Percentiles rank a stretch among this genome's conserved stretches.
Conservation (phyloP, 37 sponge, comb jelly and placozoan genomes). For the Cliona cf. orientalis region DNA sequence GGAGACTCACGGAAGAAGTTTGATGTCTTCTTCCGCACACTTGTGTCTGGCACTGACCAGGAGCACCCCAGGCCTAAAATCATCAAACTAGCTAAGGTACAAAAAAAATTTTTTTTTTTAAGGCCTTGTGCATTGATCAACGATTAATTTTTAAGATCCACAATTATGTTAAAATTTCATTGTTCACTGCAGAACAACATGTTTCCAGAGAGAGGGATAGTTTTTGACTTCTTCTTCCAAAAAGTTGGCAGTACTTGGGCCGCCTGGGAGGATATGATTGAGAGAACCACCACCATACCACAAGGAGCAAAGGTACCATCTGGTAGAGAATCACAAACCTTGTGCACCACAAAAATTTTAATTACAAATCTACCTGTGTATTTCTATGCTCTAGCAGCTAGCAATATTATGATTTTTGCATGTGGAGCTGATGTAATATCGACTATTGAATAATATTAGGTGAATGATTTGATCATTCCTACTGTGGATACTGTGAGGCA, state of each 20-base stretch:
- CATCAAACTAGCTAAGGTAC: conserved; percentile 89
- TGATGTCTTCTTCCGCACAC: conserved; percentile 92
- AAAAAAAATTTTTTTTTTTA: background rate
- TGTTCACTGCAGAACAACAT: conserved; percentile 64
- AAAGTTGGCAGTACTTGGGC: conserved; percentile 69
- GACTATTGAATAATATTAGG: conserved; percentile 24
- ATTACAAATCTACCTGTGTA: background rate
- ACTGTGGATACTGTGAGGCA: conserved; percentile 95
- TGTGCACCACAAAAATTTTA: background rate
- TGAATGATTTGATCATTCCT: conserved; percentile 93
- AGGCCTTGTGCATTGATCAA: background rate
- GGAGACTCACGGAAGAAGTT: conserved; percentile 91
- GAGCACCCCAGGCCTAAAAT: conserved; percentile 88
- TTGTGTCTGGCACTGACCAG: conserved; percentile 88
- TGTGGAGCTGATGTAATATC: background rate
- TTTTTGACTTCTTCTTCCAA: conserved; percentile 92
- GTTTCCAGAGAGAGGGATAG: conserved; percentile 88
- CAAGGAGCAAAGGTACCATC: conserved; percentile 68
- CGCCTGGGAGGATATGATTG: conserved; percentile 86
- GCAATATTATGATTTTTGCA: background rate
- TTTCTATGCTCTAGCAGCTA: background rate
- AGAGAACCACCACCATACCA: conserved; percentile 53
- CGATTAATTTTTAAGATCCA: background rate
- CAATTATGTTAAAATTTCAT: background rate
- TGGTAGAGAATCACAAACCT: background rate